Evolutionary conservation across 2,888 invertebrate species (phyloP).

Genomic region (Pollenia griseotomentosa): DNA sequence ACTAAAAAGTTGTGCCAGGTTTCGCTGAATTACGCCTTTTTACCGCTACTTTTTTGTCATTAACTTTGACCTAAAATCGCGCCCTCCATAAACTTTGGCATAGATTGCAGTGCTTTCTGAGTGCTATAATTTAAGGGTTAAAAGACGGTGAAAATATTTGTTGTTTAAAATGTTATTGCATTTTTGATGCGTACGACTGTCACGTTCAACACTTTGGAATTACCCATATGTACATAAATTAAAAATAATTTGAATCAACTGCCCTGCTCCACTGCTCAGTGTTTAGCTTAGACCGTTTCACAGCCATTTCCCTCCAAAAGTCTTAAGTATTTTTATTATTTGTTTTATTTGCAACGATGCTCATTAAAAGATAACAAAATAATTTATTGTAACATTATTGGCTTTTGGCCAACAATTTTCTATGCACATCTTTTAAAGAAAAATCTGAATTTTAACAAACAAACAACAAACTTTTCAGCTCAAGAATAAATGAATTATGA

Average conservation of each 20-base stretch:
- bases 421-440: slow-evolving; percentile 12
- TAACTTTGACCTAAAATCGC: too few species aligned
- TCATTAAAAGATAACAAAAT: slow-evolving; percentile 15
- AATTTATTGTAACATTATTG: slow-evolving; percentile 49
- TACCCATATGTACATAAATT: too few species aligned
- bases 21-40: too few species aligned
- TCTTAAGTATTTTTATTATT: background rate
- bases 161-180: too few species aligned
- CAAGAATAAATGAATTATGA: slow-evolving; percentile 48
- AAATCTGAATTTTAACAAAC: slow-evolving; percentile 30
- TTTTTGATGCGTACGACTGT: too few species aligned
- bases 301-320: background rate
- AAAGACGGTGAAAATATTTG: too few species aligned
- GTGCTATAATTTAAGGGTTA: too few species aligned
- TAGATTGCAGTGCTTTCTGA: too few species aligned
- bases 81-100: too few species aligned
- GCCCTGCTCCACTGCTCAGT: background rate
- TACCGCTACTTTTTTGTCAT: too few species aligned
- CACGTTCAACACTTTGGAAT: too few species aligned
- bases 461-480: slow-evolving; percentile 32
- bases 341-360: slow-evolving; percentile 11
- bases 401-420: slow-evolving; percentile 53
- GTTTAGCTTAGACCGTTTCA: slow-evolving; percentile 8
- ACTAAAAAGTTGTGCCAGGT: too few species aligned
- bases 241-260: background rate